Conservation (phyloP, 2,888 invertebrate genomes). For the Acronicta alni region DNA sequence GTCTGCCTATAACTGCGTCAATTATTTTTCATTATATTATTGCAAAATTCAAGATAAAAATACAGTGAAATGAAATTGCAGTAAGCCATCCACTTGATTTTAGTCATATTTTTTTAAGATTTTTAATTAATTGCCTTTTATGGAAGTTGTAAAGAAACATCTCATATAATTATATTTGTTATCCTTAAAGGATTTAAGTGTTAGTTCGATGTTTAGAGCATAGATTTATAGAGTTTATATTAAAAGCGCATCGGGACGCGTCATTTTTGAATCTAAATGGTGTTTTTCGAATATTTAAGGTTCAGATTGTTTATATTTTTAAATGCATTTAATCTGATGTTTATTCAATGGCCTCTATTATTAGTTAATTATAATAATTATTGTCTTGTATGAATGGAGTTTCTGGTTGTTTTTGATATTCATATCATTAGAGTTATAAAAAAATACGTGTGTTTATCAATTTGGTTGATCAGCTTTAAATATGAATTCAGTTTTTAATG, state of each 20-base stretch:
- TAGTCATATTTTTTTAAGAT: conserved; percentile 41
- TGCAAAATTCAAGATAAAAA: conserved; percentile 24
- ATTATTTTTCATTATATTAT: background rate
- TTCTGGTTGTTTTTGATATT: conserved; percentile 31
- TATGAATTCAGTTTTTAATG: conserved; percentile 24
- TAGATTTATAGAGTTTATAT: conserved; percentile 35
- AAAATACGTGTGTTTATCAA: conserved; percentile 12
- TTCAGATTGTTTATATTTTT: conserved; percentile 45
- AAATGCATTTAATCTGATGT: conserved; percentile 58
- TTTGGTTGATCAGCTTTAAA: conserved; percentile 63
- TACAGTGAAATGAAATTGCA: conserved; percentile 8
- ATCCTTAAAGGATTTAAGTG: conserved; percentile 69
- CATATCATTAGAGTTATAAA: conserved; percentile 32
- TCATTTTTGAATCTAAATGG: conserved; percentile 71
- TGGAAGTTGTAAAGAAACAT: conserved; percentile 32
- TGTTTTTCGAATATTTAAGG: conserved; percentile 64
- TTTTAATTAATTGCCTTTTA: conserved; percentile 29
- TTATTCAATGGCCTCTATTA: conserved; percentile 32
- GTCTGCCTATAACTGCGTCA: background rate
- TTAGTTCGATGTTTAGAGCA: conserved; percentile 47
- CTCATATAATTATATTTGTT: conserved; percentile 53
- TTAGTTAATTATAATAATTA: conserved; percentile 25
- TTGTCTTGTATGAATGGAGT: conserved; percentile 25
- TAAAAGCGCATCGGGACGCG: conserved; percentile 72
- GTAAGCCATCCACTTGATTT: conserved; percentile 23